Conservation (phyloP, 2,797 vertebrate genomes). For the Poeciliopsis presidionis region DNA sequence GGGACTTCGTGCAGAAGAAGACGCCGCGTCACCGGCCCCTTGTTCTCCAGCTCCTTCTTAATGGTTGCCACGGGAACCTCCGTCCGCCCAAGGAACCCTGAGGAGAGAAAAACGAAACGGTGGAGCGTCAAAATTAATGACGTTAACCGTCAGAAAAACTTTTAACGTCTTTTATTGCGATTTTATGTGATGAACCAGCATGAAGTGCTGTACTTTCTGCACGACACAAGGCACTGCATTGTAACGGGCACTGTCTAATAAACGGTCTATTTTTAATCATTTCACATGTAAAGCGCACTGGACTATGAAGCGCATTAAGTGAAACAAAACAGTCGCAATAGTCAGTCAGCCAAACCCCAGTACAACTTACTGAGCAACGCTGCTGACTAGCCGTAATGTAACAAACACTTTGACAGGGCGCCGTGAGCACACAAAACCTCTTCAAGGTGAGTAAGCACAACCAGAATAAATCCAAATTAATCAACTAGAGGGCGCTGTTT, state of each 20-base stretch:
- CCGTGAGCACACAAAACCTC: too few relatives aligned
- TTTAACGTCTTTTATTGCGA: neutral
- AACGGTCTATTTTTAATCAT: neutral
- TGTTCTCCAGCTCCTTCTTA: conserved; percentile 93
- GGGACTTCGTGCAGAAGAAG: conserved; percentile 94
- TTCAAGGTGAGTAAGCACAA: too few relatives aligned
- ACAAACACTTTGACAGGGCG: too few relatives aligned
- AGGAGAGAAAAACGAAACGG: neutral
- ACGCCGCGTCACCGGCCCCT: conserved; percentile 89
- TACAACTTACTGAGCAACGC: too few relatives aligned
- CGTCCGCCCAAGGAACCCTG: conserved; percentile 95
- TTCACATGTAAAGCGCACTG: neutral
- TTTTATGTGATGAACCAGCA: neutral
- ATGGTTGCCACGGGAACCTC: conserved; percentile 97
- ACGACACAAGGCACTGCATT: neutral
- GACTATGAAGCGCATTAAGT: neutral
- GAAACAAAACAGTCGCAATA: too few relatives aligned
- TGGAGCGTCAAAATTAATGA: neutral
- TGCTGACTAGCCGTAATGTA: too few relatives aligned
- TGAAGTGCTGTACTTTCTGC: neutral
- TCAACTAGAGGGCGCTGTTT: too few relatives aligned
- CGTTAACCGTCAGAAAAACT: neutral
- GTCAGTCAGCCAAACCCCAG: too few relatives aligned
- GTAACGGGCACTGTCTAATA: neutral
- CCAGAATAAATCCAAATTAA: too few relatives aligned